Base-by-base conservation (phyloP, 2,888 invertebrate species). In the Zelleria hepariella region DNA sequence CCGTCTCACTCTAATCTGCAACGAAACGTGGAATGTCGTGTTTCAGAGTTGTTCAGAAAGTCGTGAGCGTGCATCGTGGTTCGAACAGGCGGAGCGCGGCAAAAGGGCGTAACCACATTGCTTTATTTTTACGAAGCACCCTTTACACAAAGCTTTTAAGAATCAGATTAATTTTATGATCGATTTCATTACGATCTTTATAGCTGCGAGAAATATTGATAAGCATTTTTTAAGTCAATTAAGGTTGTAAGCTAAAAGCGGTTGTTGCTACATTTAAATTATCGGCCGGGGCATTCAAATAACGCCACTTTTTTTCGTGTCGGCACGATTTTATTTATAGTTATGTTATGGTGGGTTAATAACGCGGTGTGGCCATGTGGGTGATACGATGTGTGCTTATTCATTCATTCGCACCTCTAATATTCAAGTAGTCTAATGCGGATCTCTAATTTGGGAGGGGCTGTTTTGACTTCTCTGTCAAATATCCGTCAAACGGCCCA, bases 251-350 rank as follows among this genome's bases (percentile, higher is more conserved):
- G 87, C 86, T 88, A 87, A 88, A 88, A 86, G 87, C 86, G 82
- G 86, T 87, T 88, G 87, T 87, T 87, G 86, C 86, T 88, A 87
- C 87, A 88, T 88, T 88, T 88, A 88, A 87, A 87, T 87, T 88
- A 88, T 87, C 84, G 86, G 86, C 78, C 57, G 25, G 82, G 83
- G 86, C 86, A 88, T 86, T 86, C 85, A 86, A 86, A 86, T 87
- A 88, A 85, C 86, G 86, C 86, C 82, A 86, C 53, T 86, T 87
- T 88, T 80, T 87, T 86, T 86, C 78, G 80, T 86, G 86, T 86
- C 86, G 83, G 86, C 86, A 86, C 83, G 82, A 86, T 83, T 86
- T 86, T 86, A 86, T 87, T 85, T 85, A 84, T 75, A 78, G 77
- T 71, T 80, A 78, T 78, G 80, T 80, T 81, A 81, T 77, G 74